A percentile compares a stretch with the other conserved stretches of the same genome.
These are phyloP conservation scores for Ciconia stormi DNA, from an alignment of 2,113 vertebrate species.

Conservation along the genomic window DNA sequence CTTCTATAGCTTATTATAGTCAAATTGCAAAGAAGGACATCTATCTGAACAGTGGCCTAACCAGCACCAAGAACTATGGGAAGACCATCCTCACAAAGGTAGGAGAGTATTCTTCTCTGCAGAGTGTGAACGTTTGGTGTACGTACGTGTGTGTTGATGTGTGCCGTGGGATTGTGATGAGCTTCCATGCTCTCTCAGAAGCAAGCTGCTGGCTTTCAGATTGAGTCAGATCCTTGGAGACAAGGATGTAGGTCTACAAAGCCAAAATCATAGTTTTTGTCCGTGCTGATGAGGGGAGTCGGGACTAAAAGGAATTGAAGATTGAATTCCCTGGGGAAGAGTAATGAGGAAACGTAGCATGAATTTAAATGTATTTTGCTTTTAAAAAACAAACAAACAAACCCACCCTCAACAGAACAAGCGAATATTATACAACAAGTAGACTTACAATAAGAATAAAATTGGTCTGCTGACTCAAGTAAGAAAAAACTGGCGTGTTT, in stretches of 20 bases:
- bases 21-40: slow-evolving; percentile 80
- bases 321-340: not conserved
- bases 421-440: not conserved
- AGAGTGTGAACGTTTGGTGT: fast-evolving
- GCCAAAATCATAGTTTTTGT: not conserved
- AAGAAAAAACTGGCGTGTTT: not conserved
- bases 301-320: not conserved
- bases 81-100: slow-evolving; percentile 99
- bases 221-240: not conserved
- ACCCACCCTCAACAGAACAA: not conserved
- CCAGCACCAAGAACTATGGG: slow-evolving; percentile 98
- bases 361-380: not conserved
- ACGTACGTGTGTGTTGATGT: fast-evolving
- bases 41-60: slow-evolving; percentile 96
- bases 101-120: not conserved
- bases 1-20: slow-evolving; percentile 85
- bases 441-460: not conserved
- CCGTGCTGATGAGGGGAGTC: not conserved
- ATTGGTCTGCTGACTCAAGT: not conserved
- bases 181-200: not conserved
- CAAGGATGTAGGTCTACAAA: not conserved
- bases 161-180: not conserved
- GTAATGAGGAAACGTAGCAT: not conserved
- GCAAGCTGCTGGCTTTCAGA: not conserved
- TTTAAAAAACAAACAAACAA: not conserved